Conservation (phyloP, 1,140 invertebrate species). For the Asbolus verrucosus region DNA sequence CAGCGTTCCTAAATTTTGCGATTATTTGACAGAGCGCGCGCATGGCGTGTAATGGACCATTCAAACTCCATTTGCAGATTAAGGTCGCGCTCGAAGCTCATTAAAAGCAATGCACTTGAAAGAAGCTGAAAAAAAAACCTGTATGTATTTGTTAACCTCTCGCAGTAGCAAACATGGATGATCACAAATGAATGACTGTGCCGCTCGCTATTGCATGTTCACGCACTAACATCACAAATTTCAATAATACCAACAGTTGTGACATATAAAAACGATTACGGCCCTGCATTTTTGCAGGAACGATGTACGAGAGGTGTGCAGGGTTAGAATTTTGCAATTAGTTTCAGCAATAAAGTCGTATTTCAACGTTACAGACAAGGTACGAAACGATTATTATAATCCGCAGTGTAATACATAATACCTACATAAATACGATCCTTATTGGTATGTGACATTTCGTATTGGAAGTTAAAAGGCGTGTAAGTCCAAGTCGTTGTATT, state of each 20-base stretch:
- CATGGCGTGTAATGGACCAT: conserved; percentile 35
- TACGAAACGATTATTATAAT: conserved; percentile 35
- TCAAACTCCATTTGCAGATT: too few species aligned
- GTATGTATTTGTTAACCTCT: too few species aligned
- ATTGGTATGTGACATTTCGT: conserved; percentile 34
- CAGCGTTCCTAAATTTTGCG: conserved; percentile 20
- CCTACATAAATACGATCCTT: conserved; percentile 36
- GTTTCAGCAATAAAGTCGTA: conserved; percentile 33
- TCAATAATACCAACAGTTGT: too few species aligned
- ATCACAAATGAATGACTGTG: too few species aligned
- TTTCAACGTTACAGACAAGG: conserved; percentile 30
- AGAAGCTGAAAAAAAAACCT: too few species aligned
- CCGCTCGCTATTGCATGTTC: too few species aligned
- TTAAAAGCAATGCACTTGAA: too few species aligned
- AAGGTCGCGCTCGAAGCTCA: too few species aligned
- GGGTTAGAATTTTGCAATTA: conserved; percentile 15
- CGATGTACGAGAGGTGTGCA: neutral
- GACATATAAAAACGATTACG: too few species aligned
- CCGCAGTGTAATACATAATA: conserved; percentile 31
- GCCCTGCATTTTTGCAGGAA: neutral
- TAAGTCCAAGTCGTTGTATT: conserved; percentile 22
- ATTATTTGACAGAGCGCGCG: conserved; percentile 20
- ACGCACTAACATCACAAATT: too few species aligned
- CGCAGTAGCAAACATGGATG: too few species aligned
- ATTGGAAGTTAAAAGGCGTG: conserved; percentile 37